Conservation (phyloP, 2,113 vertebrate genomes). For the Vulpes ferrilata region DNA sequence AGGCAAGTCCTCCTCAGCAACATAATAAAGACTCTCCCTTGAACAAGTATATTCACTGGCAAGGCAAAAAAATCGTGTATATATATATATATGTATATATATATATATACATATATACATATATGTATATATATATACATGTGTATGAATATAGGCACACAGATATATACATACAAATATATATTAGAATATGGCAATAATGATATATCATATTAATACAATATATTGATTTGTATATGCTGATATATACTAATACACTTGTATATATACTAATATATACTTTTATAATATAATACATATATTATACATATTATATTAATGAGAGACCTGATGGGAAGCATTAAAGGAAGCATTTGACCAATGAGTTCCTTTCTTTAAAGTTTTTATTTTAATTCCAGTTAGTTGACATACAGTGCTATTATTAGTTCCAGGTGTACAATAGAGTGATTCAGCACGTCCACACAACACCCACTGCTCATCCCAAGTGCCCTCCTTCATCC, state of each 20-base stretch:
- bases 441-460: background rate
- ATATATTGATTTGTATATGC: background rate
- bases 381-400: background rate
- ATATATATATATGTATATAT: background rate
- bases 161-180: background rate
- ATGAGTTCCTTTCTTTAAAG: background rate
- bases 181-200: background rate
- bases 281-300: background rate
- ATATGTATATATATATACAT: background rate
- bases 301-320: background rate
- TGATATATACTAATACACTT: background rate
- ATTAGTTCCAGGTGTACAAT: background rate
- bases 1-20: background rate
- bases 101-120: background rate
- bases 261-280: background rate
- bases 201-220: background rate
- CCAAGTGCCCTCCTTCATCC: background rate
- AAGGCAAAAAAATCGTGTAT: background rate
- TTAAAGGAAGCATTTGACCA: background rate
- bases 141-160: background rate
- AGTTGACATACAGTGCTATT: background rate
- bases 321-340: background rate
- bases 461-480: background rate
- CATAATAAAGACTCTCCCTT: background rate
- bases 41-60: background rate